phyloP scores from a whole-genome alignment of 2,113 vertebrate species.

The Oryzias celebensis region DNA sequence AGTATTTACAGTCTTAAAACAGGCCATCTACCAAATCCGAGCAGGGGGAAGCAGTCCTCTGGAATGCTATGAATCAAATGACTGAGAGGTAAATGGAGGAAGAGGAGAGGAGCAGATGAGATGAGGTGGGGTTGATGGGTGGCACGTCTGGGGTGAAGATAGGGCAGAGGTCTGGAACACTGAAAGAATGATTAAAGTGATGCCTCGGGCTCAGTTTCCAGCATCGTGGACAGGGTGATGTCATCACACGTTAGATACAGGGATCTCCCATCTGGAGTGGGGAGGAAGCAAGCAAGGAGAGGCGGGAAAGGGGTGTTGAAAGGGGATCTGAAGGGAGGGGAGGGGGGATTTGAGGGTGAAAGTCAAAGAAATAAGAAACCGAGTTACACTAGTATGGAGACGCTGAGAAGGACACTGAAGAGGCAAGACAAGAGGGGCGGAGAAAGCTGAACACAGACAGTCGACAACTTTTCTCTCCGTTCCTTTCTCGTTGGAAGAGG shows the following conservation, averaged over 20 bases:
- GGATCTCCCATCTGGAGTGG: constrained; percentile 47
- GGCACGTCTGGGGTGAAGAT: constrained; percentile 12
- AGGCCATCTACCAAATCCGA: constrained; percentile 14
- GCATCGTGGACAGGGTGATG: constrained; percentile 62
- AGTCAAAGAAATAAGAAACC: constrained; percentile 28
- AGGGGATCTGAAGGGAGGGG: background rate
- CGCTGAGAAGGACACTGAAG: constrained; percentile 26
- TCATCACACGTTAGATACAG: constrained; percentile 52
- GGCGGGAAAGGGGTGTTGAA: background rate
- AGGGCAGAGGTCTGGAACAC: constrained; percentile 13
- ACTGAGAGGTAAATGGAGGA: constrained; percentile 13
- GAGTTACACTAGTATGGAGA: constrained; percentile 11
- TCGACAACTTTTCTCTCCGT: constrained; percentile 63
- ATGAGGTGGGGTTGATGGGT: background rate
- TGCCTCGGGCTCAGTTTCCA: constrained; percentile 50
- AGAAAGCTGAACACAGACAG: constrained; percentile 69
- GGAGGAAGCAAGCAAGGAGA: constrained; percentile 1
- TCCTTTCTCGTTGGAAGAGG: constrained; percentile 51
- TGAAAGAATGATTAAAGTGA: constrained; percentile 34
- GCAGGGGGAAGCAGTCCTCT: constrained; percentile 11
- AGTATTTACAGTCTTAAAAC: constrained; percentile 25
- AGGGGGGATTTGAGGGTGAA: constrained; percentile 1
- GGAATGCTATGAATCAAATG: constrained; percentile 46
- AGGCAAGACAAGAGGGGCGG: constrained; percentile 50
- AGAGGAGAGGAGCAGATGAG: background rate